phyloP scores from a whole-genome alignment of 2,113 vertebrate species.

The Sturnira hondurensis region DNA sequence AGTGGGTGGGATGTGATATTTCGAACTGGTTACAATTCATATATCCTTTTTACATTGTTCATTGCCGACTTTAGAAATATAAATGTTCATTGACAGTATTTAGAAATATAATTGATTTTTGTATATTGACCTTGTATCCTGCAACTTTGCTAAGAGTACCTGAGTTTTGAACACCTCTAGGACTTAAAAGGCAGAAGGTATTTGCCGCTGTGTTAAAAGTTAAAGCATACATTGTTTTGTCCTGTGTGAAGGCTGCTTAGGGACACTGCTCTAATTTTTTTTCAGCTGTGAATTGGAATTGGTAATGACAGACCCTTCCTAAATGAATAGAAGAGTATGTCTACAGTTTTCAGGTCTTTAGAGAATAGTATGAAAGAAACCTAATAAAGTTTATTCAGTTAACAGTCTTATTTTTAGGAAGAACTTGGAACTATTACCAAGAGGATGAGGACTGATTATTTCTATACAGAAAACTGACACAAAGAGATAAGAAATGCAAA shows the following conservation, averaged over 20 bases:
- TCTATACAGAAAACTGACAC: not conserved
- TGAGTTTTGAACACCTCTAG: not conserved
- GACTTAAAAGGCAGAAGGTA: not conserved
- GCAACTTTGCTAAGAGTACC: not conserved
- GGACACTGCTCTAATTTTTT: not conserved
- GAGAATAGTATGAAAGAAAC: not conserved
- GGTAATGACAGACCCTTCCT: not conserved
- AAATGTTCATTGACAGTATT: not conserved
- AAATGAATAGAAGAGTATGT: not conserved
- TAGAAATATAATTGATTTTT: constrained; percentile 7
- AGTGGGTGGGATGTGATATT: not conserved
- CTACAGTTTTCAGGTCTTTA: not conserved
- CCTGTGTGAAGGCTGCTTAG: not conserved
- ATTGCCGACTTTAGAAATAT: not conserved
- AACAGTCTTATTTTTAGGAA: not conserved
- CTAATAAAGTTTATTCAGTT: not conserved
- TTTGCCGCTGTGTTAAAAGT: not conserved
- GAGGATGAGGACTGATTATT: not conserved
- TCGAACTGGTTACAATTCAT: constrained; percentile 9
- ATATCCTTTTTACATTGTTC: not conserved
- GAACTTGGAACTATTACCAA: not conserved
- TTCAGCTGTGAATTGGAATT: not conserved
- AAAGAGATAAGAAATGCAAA: constrained; percentile 4
- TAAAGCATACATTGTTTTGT: not conserved
- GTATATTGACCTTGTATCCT: not conserved